Evolutionary conservation across 2,113 vertebrate genomes (phyloP), one percentile per base, ranked within the genome.

Genomic region (Anseranas semipalmata): DNA sequence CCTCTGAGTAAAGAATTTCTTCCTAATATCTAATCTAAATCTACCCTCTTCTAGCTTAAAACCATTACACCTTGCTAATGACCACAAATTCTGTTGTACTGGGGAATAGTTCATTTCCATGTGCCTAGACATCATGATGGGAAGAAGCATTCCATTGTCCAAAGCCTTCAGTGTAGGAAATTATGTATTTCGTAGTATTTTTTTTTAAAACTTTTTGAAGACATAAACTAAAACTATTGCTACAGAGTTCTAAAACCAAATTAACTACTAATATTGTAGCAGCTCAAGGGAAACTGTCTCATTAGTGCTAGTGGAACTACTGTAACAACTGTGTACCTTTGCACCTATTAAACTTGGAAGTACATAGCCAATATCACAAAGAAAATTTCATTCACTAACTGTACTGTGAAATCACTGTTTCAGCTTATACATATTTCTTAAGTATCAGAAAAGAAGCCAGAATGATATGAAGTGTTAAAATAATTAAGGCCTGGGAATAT

Each of bases 381-480:
- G 24, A 77, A 12, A 84, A 88, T 78, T 92, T 79, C 63, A 59
- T 58, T 70, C 62, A n/a, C 45, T 79, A 72, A 55, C 50, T 60
- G n/a, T 81, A 80, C 45, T 85, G 37, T 62, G 58, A 91, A 87
- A 80, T 91, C 70, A 53, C 48, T 52, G 3, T 82, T 94, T 81
- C 62, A 90, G 20, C 32, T 30, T 68, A 16, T 87, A 59, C 7
- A 11, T 35, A 35, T 87, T 91, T 96, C 37, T 72, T 87, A 58
- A 39, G 39, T 85, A 58, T 59, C 72, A 76, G 70, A 85, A 93
- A 82, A 66, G 21, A 87, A 91, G 17, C 19, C 81, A 32, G 37
- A 85, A 85, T 65, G n/a, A 30, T 59, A 76, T 19, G 81, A 83
- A 89, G 33, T 55, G 72, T 85, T 96, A 83, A 59, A 92, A 84